phyloP scores from a whole-genome alignment of 2,797 vertebrate species.

The Acropternis orthonyx region DNA sequence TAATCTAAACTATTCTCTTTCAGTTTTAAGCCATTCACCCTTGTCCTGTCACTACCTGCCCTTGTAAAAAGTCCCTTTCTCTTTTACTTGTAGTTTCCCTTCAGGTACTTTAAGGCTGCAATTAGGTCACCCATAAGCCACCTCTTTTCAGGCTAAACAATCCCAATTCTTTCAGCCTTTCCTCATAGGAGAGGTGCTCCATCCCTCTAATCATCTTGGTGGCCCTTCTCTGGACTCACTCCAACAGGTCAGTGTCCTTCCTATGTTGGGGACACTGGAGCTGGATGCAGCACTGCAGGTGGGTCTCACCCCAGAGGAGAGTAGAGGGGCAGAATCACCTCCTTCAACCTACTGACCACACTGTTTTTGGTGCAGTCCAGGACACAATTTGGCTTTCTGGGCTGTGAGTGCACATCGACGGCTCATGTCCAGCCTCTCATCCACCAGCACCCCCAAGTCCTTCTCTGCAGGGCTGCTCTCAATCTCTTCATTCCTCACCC shows the following conservation, averaged over 20 bases:
- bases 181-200: not conserved
- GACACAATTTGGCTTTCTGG: accelerated
- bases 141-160: not conserved
- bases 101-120: not conserved
- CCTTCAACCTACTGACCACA: not conserved
- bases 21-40: not conserved
- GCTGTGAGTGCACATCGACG: accelerated
- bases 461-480: not conserved
- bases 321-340: not conserved
- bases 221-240: accelerated
- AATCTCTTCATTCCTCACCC: not conserved
- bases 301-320: not conserved
- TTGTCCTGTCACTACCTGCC: not conserved
- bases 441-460: accelerated
- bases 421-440: accelerated
- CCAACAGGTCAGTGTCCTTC: accelerated
- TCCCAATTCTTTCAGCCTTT: not conserved
- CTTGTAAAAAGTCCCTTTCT: not conserved
- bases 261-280: too few species aligned
- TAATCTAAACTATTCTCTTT: not conserved
- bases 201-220: accelerated
- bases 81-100: not conserved
- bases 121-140: not conserved
- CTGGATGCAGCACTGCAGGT: not conserved
- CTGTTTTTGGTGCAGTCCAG: not conserved